Percentiles rank a stretch among this genome's conserved stretches.
phyloP scores from a whole-genome alignment of 2,888 invertebrate genomes.

The Chloromyia formosa region DNA sequence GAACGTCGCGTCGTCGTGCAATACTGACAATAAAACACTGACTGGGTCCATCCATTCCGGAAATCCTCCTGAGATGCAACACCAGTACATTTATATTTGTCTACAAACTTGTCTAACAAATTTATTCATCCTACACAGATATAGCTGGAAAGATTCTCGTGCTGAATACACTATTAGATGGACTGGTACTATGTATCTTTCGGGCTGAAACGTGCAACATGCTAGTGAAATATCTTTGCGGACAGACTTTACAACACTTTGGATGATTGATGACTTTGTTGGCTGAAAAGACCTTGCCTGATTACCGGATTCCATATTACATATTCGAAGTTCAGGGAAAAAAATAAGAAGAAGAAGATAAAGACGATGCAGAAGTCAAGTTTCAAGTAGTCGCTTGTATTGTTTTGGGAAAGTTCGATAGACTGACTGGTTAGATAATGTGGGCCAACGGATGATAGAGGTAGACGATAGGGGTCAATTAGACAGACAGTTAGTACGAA shows the following conservation, averaged over 20 bases:
- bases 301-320: conserved; percentile 30
- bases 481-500: no score
- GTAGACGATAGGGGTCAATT: no score
- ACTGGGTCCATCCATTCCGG: conserved; percentile 26
- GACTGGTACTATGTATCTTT: no score
- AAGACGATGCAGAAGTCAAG: no score
- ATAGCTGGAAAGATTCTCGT: not conserved
- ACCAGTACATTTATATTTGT: not conserved
- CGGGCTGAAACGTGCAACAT: not conserved
- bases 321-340: conserved; percentile 15
- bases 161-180: not conserved
- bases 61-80: conserved; percentile 22
- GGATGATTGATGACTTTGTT: conserved; percentile 38
- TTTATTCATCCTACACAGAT: conserved; percentile 34
- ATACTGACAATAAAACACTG: no score
- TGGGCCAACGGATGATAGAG: no score
- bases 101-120: conserved; percentile 26
- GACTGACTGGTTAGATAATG: no score
- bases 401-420: no score
- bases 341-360: not conserved
- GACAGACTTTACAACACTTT: conserved; percentile 33
- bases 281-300: conserved; percentile 35
- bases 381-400: no score
- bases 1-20: not conserved
- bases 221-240: not conserved